These are phyloP conservation scores for Burhinus bistriatus DNA, from an alignment of 2,113 vertebrate genomes.

Conservation along the genomic window DNA sequence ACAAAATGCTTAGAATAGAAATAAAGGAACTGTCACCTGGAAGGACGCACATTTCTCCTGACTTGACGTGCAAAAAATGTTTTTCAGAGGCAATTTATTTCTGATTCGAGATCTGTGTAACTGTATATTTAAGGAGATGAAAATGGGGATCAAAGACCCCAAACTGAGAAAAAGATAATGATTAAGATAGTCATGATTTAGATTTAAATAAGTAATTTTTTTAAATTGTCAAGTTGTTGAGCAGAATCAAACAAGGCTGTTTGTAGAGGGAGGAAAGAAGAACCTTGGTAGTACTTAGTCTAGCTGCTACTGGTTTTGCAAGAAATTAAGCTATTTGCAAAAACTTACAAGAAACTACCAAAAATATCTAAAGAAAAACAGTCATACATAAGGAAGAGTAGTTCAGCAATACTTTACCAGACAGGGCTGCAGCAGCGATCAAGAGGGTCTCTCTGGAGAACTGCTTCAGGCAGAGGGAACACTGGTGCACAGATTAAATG, in stretches of 20 bases:
- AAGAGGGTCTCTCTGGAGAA: background rate
- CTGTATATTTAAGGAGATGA: background rate
- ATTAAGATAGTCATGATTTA: background rate
- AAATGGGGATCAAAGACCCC: background rate
- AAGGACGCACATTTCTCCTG: background rate
- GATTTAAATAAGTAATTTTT: background rate
- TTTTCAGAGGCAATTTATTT: background rate
- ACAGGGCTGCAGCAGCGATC: background rate
- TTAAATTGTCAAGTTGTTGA: background rate
- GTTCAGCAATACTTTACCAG: background rate
- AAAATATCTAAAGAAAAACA: background rate
- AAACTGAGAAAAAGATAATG: background rate
- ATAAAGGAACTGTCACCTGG: background rate
- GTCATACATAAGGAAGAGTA: background rate
- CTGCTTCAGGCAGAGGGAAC: background rate
- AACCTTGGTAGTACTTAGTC: background rate
- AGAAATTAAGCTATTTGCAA: background rate
- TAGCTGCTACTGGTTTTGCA: background rate
- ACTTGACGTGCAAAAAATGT: background rate
- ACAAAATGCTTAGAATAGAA: background rate
- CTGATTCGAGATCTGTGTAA: background rate
- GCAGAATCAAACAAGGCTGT: background rate
- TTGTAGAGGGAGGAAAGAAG: background rate
- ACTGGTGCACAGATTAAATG: background rate
- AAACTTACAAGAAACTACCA: background rate